These are phyloP conservation scores for Ptilorrhoa leucosticta DNA, from an alignment of 2,113 vertebrate species.

Conservation along the genomic window DNA sequence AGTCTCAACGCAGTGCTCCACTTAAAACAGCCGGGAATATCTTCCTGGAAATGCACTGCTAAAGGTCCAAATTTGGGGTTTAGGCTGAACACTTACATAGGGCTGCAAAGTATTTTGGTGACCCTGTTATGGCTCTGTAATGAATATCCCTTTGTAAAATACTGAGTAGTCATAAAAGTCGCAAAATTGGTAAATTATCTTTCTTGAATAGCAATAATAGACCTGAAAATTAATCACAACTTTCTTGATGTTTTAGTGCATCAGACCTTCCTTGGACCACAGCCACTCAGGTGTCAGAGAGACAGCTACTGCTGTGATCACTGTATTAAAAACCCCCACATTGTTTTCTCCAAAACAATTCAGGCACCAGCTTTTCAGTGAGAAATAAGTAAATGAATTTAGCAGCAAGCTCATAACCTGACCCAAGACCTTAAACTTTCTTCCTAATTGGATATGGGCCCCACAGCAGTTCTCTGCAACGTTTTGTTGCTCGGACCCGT, in stretches of 20 bases:
- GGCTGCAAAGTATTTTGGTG: background rate
- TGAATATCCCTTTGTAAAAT: background rate
- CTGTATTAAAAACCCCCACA: background rate
- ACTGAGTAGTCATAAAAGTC: background rate
- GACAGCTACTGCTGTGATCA: accelerated
- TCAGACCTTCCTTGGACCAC: background rate
- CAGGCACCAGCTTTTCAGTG: background rate
- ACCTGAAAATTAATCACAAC: background rate
- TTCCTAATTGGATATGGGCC: background rate
- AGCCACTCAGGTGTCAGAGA: background rate
- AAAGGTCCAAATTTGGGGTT: background rate
- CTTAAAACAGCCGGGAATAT: background rate
- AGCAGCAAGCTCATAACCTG: background rate
- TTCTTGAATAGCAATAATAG: background rate
- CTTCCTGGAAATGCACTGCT: background rate
- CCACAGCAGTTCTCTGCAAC: accelerated
- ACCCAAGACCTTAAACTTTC: background rate
- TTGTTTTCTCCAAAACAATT: background rate
- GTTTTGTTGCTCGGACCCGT: accelerated
- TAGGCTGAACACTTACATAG: background rate
- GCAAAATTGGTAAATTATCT: background rate
- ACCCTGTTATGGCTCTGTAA: background rate
- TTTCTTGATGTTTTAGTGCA: background rate
- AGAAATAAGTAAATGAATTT: background rate
- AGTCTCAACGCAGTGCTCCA: background rate